Conservation (phyloP, 2,888 invertebrate genomes). For the Eupithecia insigniata region DNA sequence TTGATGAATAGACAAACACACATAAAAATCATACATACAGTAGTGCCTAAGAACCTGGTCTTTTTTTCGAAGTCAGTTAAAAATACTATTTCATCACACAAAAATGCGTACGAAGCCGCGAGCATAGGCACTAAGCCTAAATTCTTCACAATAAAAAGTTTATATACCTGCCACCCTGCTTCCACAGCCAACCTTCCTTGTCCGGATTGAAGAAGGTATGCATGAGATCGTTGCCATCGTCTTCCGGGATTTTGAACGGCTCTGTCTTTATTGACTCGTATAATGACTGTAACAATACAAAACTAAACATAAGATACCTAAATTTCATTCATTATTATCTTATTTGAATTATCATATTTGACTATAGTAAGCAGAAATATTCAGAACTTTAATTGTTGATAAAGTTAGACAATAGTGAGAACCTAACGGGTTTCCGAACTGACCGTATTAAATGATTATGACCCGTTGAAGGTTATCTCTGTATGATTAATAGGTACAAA, state of each 20-base stretch:
- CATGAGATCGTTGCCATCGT: conserved; percentile 99
- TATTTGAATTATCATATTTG: no score
- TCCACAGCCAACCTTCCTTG: conserved; percentile 99
- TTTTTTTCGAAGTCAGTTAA: no score
- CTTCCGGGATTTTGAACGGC: conserved; percentile 99
- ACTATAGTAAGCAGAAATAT: neutral
- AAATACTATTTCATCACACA: neutral
- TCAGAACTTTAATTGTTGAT: neutral
- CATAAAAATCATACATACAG: no score
- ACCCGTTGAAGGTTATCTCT: neutral
- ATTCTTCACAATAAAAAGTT: neutral
- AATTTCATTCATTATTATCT: no score
- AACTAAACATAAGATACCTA: neutral
- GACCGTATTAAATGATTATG: neutral
- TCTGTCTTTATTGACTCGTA: conserved; percentile 99
- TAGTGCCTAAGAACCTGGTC: no score
- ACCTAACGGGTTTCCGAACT: neutral
- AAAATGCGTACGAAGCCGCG: neutral
- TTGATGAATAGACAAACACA: no score
- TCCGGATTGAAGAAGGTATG: conserved; percentile 99
- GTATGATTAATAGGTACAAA: neutral
- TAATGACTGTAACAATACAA: conserved; percentile 87
- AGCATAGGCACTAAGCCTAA: neutral
- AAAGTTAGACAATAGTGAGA: neutral
- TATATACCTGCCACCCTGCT: conserved; percentile 91